phyloP scores from a whole-genome alignment of 2,113 vertebrate species.

The Tachysurus vachellii region DNA sequence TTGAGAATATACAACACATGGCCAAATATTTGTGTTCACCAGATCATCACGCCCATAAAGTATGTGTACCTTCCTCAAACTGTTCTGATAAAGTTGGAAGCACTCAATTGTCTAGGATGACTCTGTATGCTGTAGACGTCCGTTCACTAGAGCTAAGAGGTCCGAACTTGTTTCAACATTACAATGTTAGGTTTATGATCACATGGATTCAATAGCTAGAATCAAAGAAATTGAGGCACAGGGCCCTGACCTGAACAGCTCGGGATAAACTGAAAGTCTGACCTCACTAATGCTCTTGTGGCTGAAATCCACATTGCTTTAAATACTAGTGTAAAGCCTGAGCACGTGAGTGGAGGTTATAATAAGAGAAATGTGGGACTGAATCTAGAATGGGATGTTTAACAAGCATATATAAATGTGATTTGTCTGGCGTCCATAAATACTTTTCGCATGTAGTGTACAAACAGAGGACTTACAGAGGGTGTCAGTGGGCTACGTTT shows the following conservation, averaged over 20 bases:
- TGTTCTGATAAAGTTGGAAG: neutral
- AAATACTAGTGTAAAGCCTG: neutral
- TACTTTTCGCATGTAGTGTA: neutral
- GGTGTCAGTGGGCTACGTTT: slow-evolving; percentile 67
- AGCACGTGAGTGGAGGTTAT: neutral
- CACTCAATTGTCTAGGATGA: neutral
- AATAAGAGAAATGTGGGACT: neutral
- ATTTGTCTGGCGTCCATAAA: neutral
- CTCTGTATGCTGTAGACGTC: neutral
- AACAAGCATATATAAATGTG: neutral
- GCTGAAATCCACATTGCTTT: neutral
- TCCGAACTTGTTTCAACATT: neutral
- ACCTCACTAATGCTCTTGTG: neutral
- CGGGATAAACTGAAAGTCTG: neutral
- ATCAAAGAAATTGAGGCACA: neutral
- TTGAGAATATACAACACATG: neutral
- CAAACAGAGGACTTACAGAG: slow-evolving; percentile 68
- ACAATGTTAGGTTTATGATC: neutral
- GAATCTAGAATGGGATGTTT: neutral
- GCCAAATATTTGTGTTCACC: neutral
- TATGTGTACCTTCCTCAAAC: neutral
- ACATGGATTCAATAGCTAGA: neutral
- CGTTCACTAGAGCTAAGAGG: neutral
- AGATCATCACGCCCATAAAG: neutral
- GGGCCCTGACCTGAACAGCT: neutral